A percentile compares a stretch with the other conserved stretches of the same genome.
phyloP scores from a whole-genome alignment of 64 coral and sea anemone species.

The Pocillopora damicornis region DNA sequence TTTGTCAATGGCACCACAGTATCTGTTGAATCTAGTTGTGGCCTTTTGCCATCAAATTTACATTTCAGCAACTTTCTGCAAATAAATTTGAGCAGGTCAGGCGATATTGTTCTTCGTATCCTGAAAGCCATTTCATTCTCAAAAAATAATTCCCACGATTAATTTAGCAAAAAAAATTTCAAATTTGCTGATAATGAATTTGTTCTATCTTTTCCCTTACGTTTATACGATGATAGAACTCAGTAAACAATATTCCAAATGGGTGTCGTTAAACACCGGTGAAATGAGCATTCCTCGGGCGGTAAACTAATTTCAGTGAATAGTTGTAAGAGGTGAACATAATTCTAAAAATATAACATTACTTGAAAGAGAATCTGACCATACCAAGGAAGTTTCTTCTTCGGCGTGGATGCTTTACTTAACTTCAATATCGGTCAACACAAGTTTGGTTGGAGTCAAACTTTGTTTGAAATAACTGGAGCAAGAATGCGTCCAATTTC shows the following conservation, averaged over 20 bases:
- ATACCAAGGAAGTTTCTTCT: background rate
- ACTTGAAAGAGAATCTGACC: background rate
- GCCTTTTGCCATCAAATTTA: background rate
- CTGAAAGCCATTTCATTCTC: background rate
- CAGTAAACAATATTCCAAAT: background rate
- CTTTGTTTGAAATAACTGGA: background rate
- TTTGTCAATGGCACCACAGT: background rate
- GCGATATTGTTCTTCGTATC: background rate
- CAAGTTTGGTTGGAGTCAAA: background rate
- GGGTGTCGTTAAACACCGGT: background rate
- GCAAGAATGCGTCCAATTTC: background rate
- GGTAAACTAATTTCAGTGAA: background rate
- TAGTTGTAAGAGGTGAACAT: background rate
- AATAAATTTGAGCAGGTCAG: background rate
- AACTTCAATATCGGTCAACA: background rate
- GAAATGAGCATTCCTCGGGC: background rate
- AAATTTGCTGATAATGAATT: no score
- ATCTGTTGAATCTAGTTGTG: background rate
- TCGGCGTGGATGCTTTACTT: background rate
- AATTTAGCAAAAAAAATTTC: no score
- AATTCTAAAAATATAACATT: background rate
- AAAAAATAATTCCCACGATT: no score
- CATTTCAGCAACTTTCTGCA: background rate
- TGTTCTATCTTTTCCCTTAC: background rate
- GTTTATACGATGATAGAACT: background rate